Evolutionary conservation across 2,888 invertebrate species (phyloP).

Genomic region (Polymixis flavicincta): DNA sequence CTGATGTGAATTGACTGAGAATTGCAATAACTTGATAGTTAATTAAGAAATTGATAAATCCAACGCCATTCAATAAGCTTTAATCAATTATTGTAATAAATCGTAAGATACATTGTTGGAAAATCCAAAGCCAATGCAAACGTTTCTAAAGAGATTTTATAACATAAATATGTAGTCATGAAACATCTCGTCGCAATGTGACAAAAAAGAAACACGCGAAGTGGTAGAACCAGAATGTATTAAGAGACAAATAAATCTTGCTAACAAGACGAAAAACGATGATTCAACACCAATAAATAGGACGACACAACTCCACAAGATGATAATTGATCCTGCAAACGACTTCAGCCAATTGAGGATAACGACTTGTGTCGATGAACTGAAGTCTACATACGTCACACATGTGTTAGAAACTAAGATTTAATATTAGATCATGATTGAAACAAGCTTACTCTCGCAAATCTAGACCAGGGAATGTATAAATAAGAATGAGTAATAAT

Average conservation of each 20-base stretch:
- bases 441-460: conserved; percentile 32
- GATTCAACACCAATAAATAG: conserved; percentile 78
- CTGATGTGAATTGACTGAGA: conserved; percentile 21
- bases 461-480: conserved; percentile 29
- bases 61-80: conserved; percentile 33
- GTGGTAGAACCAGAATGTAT: conserved; percentile 7
- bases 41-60: conserved; percentile 40
- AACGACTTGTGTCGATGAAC: conserved; percentile 84
- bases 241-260: conserved; percentile 62
- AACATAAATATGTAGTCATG: background rate
- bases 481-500: conserved; percentile 46
- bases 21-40: conserved; percentile 40
- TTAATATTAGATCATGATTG: conserved; percentile 62
- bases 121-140: background rate
- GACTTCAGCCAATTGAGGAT: conserved; percentile 80
- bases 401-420: conserved; percentile 48
- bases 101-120: conserved; percentile 7
- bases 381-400: conserved; percentile 66
- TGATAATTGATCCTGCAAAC: conserved; percentile 83
- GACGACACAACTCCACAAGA: conserved; percentile 74
- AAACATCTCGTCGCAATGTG: conserved; percentile 18
- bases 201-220: conserved; percentile 20
- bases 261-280: conserved; percentile 76
- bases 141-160: background rate
- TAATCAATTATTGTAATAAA: conserved; percentile 4